Conservation (phyloP, 2,888 invertebrate genomes). For the Boloria selene region DNA sequence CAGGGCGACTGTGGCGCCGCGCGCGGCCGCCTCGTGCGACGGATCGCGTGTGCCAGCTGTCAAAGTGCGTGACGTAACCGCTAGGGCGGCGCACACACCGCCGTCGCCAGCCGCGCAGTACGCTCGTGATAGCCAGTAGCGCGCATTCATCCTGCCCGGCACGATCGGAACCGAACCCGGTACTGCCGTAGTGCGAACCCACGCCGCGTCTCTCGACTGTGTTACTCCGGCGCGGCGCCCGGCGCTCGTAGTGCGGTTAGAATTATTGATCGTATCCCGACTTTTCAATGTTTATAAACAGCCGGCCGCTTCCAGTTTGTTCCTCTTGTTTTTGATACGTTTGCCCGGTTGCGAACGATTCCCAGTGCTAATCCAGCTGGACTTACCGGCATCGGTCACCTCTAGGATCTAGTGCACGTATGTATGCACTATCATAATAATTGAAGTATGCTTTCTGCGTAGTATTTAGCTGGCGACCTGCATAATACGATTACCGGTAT, state of each 20-base stretch:
- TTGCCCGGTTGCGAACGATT: constrained; percentile 52
- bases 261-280: constrained; percentile 63
- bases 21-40: constrained; percentile 42
- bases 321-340: constrained; percentile 70
- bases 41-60: constrained; percentile 55
- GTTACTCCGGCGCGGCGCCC: constrained; percentile 63
- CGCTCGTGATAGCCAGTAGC: constrained; percentile 52
- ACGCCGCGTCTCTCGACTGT: constrained; percentile 53
- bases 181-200: constrained; percentile 53
- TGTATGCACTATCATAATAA: constrained; percentile 61
- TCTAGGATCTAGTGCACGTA: constrained; percentile 62
- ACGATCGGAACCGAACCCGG: constrained; percentile 29
- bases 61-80: constrained; percentile 69
- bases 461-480: constrained; percentile 48
- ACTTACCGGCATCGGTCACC: constrained; percentile 53
- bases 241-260: constrained; percentile 54
- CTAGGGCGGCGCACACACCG: constrained; percentile 70
- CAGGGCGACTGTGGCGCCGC: constrained; percentile 59
- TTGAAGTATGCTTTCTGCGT: constrained; percentile 46
- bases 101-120: constrained; percentile 66
- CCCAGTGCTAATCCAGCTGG: constrained; percentile 55
- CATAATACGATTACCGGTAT: constrained; percentile 42
- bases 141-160: not conserved
- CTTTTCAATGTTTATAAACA: constrained; percentile 80
- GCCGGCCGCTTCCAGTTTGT: constrained; percentile 68